These are phyloP conservation scores for Nebria salina DNA, from an alignment of 2,888 invertebrate species.

Conservation along the genomic window DNA sequence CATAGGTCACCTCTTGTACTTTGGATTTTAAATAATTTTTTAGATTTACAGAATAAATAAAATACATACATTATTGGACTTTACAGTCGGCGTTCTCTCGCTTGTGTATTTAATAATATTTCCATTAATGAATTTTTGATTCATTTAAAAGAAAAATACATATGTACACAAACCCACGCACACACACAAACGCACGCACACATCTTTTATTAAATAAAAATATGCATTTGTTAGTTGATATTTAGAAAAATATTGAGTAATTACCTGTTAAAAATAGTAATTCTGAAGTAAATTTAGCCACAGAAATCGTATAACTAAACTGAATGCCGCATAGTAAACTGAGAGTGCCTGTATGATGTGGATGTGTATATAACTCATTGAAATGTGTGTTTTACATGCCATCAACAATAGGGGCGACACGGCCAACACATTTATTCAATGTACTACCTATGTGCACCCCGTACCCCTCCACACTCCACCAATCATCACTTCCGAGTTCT, in stretches of 20 bases:
- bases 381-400: constrained; percentile 28
- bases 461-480: background rate
- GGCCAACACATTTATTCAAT: constrained; percentile 14
- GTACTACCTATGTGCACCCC: background rate
- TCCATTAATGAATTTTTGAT: no score
- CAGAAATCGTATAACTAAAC: constrained; percentile 8
- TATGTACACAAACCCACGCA: background rate
- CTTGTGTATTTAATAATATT: no score
- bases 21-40: no score
- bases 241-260: background rate
- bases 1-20: background rate
- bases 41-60: no score
- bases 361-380: constrained; percentile 7
- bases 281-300: background rate
- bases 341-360: background rate
- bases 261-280: constrained; percentile 13
- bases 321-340: constrained; percentile 8
- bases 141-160: no score
- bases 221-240: background rate
- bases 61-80: no score
- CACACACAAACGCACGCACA: background rate
- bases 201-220: background rate
- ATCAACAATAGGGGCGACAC: constrained; percentile 16
- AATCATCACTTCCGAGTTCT: constrained; percentile 22
- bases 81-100: no score